phyloP scores from a whole-genome alignment of 2,113 vertebrate species.

The Microtus pennsylvanicus region DNA sequence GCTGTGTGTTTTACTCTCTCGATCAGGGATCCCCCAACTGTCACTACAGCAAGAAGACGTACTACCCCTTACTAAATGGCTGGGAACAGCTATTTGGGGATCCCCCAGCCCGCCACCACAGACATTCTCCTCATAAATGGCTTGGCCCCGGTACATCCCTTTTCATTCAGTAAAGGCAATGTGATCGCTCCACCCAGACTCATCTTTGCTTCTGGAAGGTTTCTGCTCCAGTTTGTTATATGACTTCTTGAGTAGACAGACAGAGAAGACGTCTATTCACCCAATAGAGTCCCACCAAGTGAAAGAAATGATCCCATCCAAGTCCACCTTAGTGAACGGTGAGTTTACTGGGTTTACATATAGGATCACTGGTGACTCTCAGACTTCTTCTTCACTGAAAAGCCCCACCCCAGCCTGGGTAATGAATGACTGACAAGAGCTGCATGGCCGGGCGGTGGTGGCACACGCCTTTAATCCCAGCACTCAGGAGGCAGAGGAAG shows the following conservation, averaged over 20 bases:
- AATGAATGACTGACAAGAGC: background rate
- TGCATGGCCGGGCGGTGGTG: too few species aligned
- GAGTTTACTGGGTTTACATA: background rate
- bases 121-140: too few species aligned
- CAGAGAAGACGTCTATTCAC: background rate
- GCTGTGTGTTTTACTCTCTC: background rate
- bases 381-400: background rate
- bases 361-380: background rate
- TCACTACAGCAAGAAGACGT: background rate
- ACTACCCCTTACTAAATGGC: background rate
- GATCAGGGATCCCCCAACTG: background rate
- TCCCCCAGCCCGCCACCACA: background rate
- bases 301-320: background rate
- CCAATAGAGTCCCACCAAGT: background rate
- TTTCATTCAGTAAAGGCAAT: background rate
- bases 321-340: background rate
- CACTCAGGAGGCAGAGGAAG: too few species aligned
- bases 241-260: background rate
- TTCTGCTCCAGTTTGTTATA: background rate
- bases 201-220: background rate
- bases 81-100: too few species aligned
- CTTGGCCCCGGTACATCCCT: background rate
- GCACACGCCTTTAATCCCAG: too few species aligned
- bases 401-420: background rate
- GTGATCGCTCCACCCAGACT: background rate